phyloP scores from a whole-genome alignment of 2,113 vertebrate genomes.

The Heptranchias perlo region DNA sequence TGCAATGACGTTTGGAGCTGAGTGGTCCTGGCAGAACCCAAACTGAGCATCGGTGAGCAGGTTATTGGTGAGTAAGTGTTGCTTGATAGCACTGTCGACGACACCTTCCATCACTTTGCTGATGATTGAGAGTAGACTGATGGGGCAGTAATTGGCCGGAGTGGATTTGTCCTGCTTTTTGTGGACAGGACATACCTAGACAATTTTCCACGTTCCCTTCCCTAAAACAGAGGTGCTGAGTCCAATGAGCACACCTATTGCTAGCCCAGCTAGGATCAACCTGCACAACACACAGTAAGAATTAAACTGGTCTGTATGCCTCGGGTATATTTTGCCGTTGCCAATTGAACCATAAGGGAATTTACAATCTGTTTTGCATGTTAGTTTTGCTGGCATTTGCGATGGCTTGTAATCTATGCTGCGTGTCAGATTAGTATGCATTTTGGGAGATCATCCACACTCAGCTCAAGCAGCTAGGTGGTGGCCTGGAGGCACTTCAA shows the following conservation, averaged over 20 bases:
- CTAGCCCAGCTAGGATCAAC: background rate
- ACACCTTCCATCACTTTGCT: no score
- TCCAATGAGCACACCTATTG: background rate
- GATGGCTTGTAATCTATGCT: background rate
- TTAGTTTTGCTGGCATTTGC: background rate
- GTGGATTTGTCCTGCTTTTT: no score
- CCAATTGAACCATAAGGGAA: background rate
- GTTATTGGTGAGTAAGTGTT: no score
- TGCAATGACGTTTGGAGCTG: no score
- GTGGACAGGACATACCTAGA: no score
- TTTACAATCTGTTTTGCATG: background rate
- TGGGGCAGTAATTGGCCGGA: no score
- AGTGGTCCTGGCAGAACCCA: no score
- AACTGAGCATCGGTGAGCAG: no score
- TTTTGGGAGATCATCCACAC: background rate
- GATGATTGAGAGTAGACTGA: no score
- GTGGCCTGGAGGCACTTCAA: background rate
- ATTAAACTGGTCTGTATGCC: background rate
- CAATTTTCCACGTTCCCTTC: no score
- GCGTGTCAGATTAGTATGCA: background rate
- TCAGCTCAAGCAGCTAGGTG: background rate
- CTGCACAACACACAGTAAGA: background rate
- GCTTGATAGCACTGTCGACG: no score
- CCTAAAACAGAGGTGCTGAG: background rate
- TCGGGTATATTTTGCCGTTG: background rate